These are phyloP conservation scores for Amphipoea oculea DNA, from an alignment of 2,888 invertebrate genomes.

Conservation along the genomic window DNA sequence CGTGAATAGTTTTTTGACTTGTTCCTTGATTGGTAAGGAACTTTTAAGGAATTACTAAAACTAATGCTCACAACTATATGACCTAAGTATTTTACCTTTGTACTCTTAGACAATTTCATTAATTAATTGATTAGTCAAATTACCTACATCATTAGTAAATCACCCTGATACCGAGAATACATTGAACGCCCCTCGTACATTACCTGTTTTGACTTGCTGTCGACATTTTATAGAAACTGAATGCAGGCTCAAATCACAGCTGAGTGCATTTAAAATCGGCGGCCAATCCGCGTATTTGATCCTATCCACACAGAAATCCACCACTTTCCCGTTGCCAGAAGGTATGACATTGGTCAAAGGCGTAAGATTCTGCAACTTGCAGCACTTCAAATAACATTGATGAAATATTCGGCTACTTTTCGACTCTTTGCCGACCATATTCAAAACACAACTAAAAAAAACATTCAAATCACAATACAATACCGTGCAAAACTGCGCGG, in stretches of 20 bases:
- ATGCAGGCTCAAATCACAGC: conserved; percentile 93
- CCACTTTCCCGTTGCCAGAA: conserved; percentile 85
- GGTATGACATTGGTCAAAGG: conserved; percentile 84
- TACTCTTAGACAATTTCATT: too few species aligned
- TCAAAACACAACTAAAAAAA: conserved; percentile 75
- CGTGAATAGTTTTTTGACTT: too few species aligned
- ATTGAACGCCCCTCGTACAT: conserved; percentile 27
- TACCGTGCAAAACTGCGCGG: conserved; percentile 67
- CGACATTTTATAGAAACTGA: conserved; percentile 92
- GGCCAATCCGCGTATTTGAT: conserved; percentile 94
- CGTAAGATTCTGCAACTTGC: conserved; percentile 87
- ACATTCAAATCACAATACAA: conserved; percentile 70
- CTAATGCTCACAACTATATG: too few species aligned
- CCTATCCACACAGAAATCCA: conserved; percentile 94
- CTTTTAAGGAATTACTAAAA: too few species aligned
- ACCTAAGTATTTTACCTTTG: too few species aligned
- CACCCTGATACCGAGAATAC: too few species aligned
- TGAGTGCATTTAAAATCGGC: conserved; percentile 93
- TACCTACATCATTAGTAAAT: too few species aligned
- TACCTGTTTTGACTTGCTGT: conserved; percentile 86
- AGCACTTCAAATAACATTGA: conserved; percentile 88
- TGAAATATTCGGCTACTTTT: conserved; percentile 87
- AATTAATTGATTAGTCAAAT: too few species aligned
- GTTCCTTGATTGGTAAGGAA: too few species aligned
- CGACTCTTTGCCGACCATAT: conserved; percentile 86